Base-by-base conservation (phyloP, 2,888 invertebrate genomes). In the Punctoribates punctum region DNA sequence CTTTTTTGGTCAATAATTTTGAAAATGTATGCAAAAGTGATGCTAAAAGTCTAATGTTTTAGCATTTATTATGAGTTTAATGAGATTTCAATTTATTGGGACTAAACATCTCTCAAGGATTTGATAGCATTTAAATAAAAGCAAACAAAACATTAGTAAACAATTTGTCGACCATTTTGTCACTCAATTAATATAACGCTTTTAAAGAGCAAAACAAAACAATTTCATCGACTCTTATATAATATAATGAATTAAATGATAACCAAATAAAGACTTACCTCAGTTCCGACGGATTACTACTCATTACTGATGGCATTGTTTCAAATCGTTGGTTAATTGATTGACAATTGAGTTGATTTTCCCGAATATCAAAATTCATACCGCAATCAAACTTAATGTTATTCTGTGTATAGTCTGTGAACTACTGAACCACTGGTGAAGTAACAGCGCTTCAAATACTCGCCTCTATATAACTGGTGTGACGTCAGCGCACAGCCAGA, bases 221-320 rank as follows among this genome's bases (percentile, higher is more conserved):
- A 15, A 9, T 57, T 17, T 23, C 17, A n/a, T 20, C 11, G 3
- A 5, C n/a, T 8, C n/a, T n/a, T n/a, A n/a, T n/a, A n/a, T n/a
- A n/a, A 9, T 57, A 6, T 23, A 20, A 23, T 4, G 2, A 57
- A 20, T 57, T 23, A 57, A 4, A 57, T 11, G 65, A 15, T 29
- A 17, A 46, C 17, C 15, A 23, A n/a, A 17, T 13, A 6, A 23
- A 70, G 46, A 70, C 70, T 46, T 70, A 70, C 70, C 70, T 70
- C 23, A 70, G 46, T n/a, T 70, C 42, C 11, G 70, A 70, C 3
- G 70, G 70, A 23, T 25, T 70, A 23, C 23, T 46, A 70, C 42
- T 46, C 38, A 38, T 70, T 20, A 70, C 15, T 5, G 70, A 38
- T 46, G 70, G 70, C 70, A 70, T 70, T 70, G 46, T 70, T 11